Evolutionary conservation across 2,888 invertebrate species (phyloP).

Genomic region (Electrophaes corylata): DNA sequence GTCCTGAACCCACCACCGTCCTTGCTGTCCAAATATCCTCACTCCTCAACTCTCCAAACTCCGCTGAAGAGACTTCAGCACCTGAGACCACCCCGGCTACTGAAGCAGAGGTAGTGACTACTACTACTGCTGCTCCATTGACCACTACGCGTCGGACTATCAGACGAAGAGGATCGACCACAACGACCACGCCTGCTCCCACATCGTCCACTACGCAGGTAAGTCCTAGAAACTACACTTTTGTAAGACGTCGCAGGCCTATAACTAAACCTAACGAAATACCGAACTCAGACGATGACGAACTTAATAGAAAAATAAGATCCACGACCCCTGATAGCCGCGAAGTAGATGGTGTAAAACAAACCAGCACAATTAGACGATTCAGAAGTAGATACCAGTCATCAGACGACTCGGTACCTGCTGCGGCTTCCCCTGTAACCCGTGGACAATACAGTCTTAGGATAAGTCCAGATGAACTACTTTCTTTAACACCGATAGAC

Average conservation of each 20-base stretch:
- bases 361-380: conserved; percentile 47
- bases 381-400: conserved; percentile 59
- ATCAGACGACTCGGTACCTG: conserved; percentile 65
- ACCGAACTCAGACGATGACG: conserved; percentile 59
- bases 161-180: conserved; percentile 60
- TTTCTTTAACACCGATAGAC: conserved; percentile 82
- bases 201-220: conserved; percentile 74
- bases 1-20: conserved; percentile 72
- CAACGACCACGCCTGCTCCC: conserved; percentile 50
- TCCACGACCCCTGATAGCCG: conserved; percentile 80
- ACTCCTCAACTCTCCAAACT: conserved; percentile 65
- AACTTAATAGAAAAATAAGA: conserved; percentile 66
- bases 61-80: conserved; percentile 51
- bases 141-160: conserved; percentile 54
- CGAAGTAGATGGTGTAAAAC: conserved; percentile 57
- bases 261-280: conserved; percentile 71
- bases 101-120: conserved; percentile 54
- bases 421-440: conserved; percentile 67
- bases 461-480: conserved; percentile 74
- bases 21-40: conserved; percentile 77
- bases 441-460: conserved; percentile 66
- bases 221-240: conserved; percentile 83
- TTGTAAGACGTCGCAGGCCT: conserved; percentile 72
- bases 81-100: conserved; percentile 52
- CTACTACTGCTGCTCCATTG: conserved; percentile 41